Conservation (phyloP, 2,888 invertebrate genomes). For the Coronaproctus castanopsis region DNA sequence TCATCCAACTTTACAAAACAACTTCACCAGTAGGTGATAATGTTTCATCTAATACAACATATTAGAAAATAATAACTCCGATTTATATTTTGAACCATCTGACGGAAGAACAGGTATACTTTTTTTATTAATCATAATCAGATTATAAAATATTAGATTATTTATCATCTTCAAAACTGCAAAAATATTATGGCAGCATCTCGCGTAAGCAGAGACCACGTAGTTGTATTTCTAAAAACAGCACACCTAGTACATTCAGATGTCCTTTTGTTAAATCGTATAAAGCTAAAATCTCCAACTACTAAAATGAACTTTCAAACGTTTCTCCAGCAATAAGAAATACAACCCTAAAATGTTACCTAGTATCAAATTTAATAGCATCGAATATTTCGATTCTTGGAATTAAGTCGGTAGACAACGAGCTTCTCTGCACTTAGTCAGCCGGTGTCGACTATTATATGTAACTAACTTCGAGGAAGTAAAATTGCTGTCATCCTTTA, state of each 20-base stretch:
- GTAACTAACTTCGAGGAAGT: not conserved
- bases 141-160: not conserved
- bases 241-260: not conserved
- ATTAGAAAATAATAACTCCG: not conserved
- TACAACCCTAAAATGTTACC: not conserved
- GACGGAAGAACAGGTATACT: not conserved
- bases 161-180: not conserved
- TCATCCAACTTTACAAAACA: not conserved
- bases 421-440: not conserved
- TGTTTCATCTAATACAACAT: not conserved
- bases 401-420: not conserved
- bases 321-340: not conserved
- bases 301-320: not conserved
- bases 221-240: no score
- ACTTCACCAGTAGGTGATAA: not conserved
- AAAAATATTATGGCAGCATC: not conserved
- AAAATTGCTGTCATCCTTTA: not conserved
- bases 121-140: not conserved
- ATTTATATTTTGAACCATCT: not conserved
- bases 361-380: not conserved
- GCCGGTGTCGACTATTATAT: not conserved
- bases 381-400: not conserved
- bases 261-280: not conserved
- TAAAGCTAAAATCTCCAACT: not conserved
- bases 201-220: not conserved